Base-by-base conservation (phyloP, 2,888 invertebrate genomes). In the Spatulosminthurus flaviceps region DNA sequence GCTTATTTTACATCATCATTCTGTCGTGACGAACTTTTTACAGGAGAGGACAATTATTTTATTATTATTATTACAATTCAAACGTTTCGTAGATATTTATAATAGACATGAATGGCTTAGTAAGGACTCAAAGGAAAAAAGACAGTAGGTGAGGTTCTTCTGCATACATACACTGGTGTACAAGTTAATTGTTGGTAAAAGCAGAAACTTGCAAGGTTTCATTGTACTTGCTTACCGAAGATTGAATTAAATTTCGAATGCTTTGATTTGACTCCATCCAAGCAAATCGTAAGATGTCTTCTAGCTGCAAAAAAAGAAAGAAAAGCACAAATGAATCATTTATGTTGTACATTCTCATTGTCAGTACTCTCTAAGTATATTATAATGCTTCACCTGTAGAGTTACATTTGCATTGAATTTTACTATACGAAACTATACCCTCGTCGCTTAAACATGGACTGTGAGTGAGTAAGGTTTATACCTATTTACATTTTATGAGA, bases 181-280 rank as follows among this genome's bases (percentile, higher is more conserved):
- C 22, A 64, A 64, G 24, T 64, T 64, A 64, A 64, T 24, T 64
- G 64, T 64, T 64, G 24, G 64, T 64, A 22, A 64, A 34, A 24
- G 64, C 64, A 64, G 26, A 64, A 26, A 64, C n/a, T 21, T 64
- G 22, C 64, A 64, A 9, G 24, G 2, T 24, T 75, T 24, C 28
- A 61, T 72, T 72, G 28, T 78, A 28, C 51, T 66, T 51, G 67
- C 86, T 86, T 86, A 87, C 87, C 82, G 87, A 85, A 67, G 84
- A 83, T 83, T 88, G 87, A 74, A 88, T 85, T 34, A 87, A 82
- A 81, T 88, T 88, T 69, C 87, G 84, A 11, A 87, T 87, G 34
- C 86, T 86, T 85, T 87, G 87, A 83, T 88, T 88, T 60, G 87
- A 86, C 83, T 88, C 87, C 74, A 85, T 84, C 87, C 88, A 88